phyloP scores from a whole-genome alignment of 2,797 vertebrate species.

The Halcyon badia region DNA sequence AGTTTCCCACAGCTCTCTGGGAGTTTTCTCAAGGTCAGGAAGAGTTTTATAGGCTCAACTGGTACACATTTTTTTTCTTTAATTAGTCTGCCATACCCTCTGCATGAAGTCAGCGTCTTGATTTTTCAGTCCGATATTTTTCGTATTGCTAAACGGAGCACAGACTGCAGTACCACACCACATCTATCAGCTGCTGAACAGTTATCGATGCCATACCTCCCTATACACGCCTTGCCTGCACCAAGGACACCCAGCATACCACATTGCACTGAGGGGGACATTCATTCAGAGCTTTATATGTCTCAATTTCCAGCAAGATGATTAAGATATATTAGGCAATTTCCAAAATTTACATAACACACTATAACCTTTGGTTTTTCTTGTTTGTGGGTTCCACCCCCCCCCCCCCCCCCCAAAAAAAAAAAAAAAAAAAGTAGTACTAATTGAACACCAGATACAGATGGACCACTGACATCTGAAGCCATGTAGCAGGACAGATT shows the following conservation, averaged over 20 bases:
- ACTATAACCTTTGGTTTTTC: not conserved
- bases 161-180: not conserved
- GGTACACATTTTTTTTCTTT: slow-evolving; percentile 51
- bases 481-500: rapidly evolving
- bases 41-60: slow-evolving; percentile 46
- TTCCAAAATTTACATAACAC: not conserved
- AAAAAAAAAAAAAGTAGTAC: not conserved
- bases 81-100: slow-evolving; percentile 68
- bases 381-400: too few species aligned
- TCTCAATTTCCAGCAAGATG: not conserved
- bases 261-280: rapidly evolving
- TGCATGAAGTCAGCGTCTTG: slow-evolving; percentile 72
- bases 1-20: slow-evolving; percentile 74
- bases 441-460: not conserved
- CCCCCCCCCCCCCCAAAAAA: too few species aligned
- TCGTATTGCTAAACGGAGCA: not conserved
- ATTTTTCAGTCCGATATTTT: slow-evolving; percentile 63
- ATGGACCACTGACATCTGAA: not conserved
- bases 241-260: rapidly evolving
- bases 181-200: not conserved
- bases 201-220: not conserved
- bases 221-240: not conserved
- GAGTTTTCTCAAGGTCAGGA: slow-evolving; percentile 66
- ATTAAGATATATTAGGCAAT: not conserved
- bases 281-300: not conserved